Conservation (phyloP, 2,888 invertebrate species). For the Silvanus unidentatus region DNA sequence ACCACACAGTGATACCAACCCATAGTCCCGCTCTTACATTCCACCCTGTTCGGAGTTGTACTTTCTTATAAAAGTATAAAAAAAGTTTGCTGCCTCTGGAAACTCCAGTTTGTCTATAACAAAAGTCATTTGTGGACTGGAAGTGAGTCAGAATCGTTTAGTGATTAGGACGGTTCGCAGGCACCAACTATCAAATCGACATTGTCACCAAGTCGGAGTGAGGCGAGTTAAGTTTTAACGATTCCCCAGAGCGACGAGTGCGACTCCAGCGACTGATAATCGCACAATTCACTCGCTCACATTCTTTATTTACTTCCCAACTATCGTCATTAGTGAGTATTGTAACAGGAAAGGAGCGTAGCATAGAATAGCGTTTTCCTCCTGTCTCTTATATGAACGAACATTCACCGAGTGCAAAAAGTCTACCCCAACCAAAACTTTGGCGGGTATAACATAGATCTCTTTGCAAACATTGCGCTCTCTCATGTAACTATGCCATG, state of each 20-base stretch:
- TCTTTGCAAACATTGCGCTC: too few species aligned
- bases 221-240: conserved; percentile 11
- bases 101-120: conserved; percentile 1
- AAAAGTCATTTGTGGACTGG: conserved; percentile 5
- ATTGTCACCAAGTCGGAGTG: conserved; percentile 10
- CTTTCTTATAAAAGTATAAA: too few species aligned
- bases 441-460: background rate
- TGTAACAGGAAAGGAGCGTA: conserved; percentile 20
- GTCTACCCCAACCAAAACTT: too few species aligned
- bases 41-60: too few species aligned
- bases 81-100: background rate
- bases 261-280: conserved; percentile 12
- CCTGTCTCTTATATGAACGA: too few species aligned
- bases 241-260: conserved; percentile 11
- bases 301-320: conserved; percentile 23
- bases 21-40: too few species aligned
- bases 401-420: too few species aligned
- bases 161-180: conserved; percentile 6
- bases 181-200: conserved; percentile 8
- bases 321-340: conserved; percentile 23
- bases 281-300: conserved; percentile 11
- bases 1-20: background rate
- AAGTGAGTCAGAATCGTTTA: conserved; percentile 2
- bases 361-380: conserved; percentile 16
- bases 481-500: too few species aligned